Evolutionary conservation across 2,113 vertebrate species (phyloP), one percentile per base, ranked within the genome.

Genomic region (Anthoscopus minutus): DNA sequence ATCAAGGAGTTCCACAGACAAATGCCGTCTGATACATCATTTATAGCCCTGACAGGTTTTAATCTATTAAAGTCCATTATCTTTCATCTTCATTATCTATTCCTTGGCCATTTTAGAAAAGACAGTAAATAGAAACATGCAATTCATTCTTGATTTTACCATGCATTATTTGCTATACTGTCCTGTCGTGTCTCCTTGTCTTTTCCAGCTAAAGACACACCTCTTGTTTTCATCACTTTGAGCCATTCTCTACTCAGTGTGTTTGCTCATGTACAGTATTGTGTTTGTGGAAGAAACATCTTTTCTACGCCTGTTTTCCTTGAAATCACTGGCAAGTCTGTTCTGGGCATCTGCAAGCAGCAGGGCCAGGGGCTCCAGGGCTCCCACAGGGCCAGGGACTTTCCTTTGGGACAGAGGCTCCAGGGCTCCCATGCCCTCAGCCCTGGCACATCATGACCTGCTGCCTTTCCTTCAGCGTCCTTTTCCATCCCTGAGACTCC

Each of bases 31-130:
- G 82, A 50, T 85, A 44, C 61, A 31, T 77, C 30, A 88, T 80
- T 79, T 57, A 67, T 10, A 50, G 61, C 60, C 21, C 60, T 57
- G 51, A 33, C 17, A 27, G 30, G 62, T 93, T 62, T 79, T 48
- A 78, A 79, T 76, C 70, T 78, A 4, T 45, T 78, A 19, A 58
- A 67, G 47, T 58, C 54, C 2, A 0, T 72, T 88, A 22, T 64
- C 78, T 96, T 54, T 83, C 47, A 74, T 88, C 87, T 92, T 74
- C 45, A 40, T 70, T 84, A 35, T 62, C 77, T 78, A 10, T 64
- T 84, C 9, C 7, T 53, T 71, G 56, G 61, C 53, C 80, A 33
- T 60, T 61, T 72, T 37, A 70, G 40, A 83, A 53, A 38, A 81
- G 72, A 9, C 61, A 67, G 69, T 60, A 73, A 83, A 69, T 16